phyloP scores from a whole-genome alignment of 2,888 invertebrate species.

The Heteromurus nitidus region DNA sequence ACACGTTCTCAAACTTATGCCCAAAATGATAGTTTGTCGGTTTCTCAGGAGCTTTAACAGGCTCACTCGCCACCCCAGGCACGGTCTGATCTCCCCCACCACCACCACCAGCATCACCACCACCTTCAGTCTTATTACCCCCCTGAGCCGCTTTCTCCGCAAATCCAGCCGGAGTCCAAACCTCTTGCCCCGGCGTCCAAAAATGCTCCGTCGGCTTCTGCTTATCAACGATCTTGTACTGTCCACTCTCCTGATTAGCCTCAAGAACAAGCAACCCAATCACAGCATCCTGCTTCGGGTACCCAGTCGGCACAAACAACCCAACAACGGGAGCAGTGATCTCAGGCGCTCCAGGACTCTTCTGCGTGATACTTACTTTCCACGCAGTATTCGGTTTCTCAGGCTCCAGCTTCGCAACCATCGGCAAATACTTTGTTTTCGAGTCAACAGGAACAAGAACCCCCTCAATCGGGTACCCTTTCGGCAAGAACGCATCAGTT shows the following conservation, averaged over 20 bases:
- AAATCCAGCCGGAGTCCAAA: slow-evolving; percentile 30
- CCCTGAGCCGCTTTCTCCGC: background rate
- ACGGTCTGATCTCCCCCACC: background rate
- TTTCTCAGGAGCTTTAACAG: background rate
- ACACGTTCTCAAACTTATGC: background rate
- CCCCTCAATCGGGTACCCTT: background rate
- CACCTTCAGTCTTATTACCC: background rate
- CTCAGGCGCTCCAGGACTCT: background rate
- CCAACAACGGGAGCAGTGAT: background rate
- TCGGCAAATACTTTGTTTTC: background rate
- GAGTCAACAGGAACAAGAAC: background rate
- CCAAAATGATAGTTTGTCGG: slow-evolving; percentile 14
- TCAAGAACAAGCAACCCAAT: background rate
- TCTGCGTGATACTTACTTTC: background rate
- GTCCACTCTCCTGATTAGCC: background rate
- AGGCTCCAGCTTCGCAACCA: background rate
- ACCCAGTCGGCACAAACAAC: background rate
- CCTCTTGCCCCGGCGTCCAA: slow-evolving; percentile 2
- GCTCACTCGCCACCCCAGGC: background rate
- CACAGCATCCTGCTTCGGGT: slow-evolving; percentile 17
- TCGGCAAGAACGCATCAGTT: background rate
- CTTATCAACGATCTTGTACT: background rate
- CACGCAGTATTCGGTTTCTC: background rate
- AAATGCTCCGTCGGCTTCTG: slow-evolving; percentile 3
- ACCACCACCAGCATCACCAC: background rate